Base-by-base conservation (phyloP, 2,113 vertebrate species). In the Sturnus vulgaris region DNA sequence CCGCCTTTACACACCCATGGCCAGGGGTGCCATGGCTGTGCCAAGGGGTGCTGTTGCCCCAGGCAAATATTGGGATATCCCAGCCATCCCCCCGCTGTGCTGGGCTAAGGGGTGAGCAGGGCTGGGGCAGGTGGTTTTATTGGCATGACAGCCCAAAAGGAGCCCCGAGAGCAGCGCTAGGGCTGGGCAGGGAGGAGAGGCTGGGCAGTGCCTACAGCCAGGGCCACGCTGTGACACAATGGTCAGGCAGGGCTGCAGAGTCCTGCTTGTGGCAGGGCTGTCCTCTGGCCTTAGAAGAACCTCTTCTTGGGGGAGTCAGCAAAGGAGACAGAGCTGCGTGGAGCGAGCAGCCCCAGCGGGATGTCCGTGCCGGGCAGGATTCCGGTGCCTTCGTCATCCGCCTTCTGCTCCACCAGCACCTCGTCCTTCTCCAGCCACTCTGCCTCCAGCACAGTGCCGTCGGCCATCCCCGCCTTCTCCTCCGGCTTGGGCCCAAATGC, bases 401-500 rank as follows among this genome's bases (percentile, higher is more conserved):
- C 30, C 27, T 22, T 70, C 61, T n/a, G 40, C 42, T 75, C 90
- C 12, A 30, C 37, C 31, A 7, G 52, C 15, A 39, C 17, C 3
- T 16, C 1, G 0, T 92, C 91, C 61, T 95, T 90, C 4, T 88
- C 90, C 21, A 60, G 83, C 96, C 97, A 97, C 64, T 84, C 94
- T 19, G 84, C 93, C 16, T 98, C 97, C 4, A 15, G 47, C 97
- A 90, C 46, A 50, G 96, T 86, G 64, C 98, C 85, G 5, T 93
- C 64, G 2, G 90, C 95, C 91, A 97, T 96, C 86, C 97, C 98
- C 3, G 39, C 85, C 8, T 97, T 96, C 86, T 97, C 97, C 56
- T 99, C 98, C 0, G 95, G 97, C 97, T 99, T 99, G 70, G 98
- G 97, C 13, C 99, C 99, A 3, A 99, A 98, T 17, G 98, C 83